These are phyloP conservation scores for Tribolium freemani DNA, from an alignment of 2,888 invertebrate species.

Conservation along the genomic window DNA sequence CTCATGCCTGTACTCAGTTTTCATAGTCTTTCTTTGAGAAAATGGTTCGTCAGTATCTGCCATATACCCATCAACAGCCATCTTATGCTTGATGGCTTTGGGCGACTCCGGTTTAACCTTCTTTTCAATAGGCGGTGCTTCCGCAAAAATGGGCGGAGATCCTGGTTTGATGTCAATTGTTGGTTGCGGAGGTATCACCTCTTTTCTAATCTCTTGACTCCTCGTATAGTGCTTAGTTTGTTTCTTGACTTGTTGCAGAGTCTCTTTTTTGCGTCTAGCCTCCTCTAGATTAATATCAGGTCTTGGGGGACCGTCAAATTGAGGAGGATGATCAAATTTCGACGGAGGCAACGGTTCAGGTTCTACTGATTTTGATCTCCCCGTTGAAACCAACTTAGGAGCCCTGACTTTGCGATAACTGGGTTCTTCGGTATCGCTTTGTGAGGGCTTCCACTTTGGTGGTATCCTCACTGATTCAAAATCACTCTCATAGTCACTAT, in stretches of 20 bases:
- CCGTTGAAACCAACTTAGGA: conserved; percentile 67
- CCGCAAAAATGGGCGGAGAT: conserved; percentile 65
- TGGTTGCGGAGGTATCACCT: conserved; percentile 53
- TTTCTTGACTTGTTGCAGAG: conserved; percentile 58
- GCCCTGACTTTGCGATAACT: conserved; percentile 72
- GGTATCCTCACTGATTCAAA: conserved; percentile 68
- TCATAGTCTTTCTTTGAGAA: conserved; percentile 56
- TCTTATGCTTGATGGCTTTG: conserved; percentile 69
- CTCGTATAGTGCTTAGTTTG: conserved; percentile 59
- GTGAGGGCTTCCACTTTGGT: conserved; percentile 74
- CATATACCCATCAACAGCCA: conserved; percentile 74
- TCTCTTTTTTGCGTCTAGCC: conserved; percentile 55
- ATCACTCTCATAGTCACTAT: conserved; percentile 80
- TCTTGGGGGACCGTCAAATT: conserved; percentile 65
- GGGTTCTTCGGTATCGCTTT: conserved; percentile 76
- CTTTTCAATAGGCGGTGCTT: conserved; percentile 54
- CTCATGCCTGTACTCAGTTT: conserved; percentile 61
- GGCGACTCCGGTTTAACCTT: conserved; percentile 69
- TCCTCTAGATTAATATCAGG: conserved; percentile 63
- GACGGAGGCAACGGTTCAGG: conserved; percentile 72
- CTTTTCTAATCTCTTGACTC: conserved; percentile 55
- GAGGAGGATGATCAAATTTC: conserved; percentile 71
- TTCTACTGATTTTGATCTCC: conserved; percentile 72
- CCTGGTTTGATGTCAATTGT: conserved; percentile 66
- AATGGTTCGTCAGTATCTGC: conserved; percentile 80